Percentiles rank a stretch among this genome's conserved stretches.
These are phyloP conservation scores for Phytoseiulus persimilis DNA, from an alignment of 2,888 invertebrate genomes.

Conservation along the genomic window DNA sequence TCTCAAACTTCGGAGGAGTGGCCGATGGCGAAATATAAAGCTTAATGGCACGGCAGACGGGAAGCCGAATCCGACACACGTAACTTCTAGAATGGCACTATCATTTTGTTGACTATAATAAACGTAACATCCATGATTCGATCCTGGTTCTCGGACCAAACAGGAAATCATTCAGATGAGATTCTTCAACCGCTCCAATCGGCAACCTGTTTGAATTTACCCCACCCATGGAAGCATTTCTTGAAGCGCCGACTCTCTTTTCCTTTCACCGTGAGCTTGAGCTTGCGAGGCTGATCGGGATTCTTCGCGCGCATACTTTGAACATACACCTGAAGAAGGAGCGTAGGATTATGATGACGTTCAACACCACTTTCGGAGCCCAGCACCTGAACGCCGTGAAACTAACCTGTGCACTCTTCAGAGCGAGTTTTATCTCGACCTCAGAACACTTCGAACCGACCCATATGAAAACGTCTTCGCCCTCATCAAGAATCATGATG, in stretches of 20 bases:
- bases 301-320: conserved; percentile 93
- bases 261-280: conserved; percentile 87
- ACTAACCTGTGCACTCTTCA: conserved; percentile 88
- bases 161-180: too few species aligned
- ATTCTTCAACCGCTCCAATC: conserved; percentile 53
- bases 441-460: conserved; percentile 91
- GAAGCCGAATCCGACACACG: too few species aligned
- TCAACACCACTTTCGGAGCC: background rate
- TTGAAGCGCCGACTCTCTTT: conserved; percentile 90
- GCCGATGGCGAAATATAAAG: too few species aligned
- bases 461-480: conserved; percentile 95
- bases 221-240: conserved; percentile 99
- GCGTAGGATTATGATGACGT: background rate
- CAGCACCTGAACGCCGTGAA: background rate
- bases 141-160: too few species aligned
- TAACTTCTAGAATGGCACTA: too few species aligned
- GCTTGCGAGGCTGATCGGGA: conserved; percentile 76
- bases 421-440: conserved; percentile 96
- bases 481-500: conserved; percentile 98
- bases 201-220: conserved; percentile 70
- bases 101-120: too few species aligned
- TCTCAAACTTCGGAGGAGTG: too few species aligned
- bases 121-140: too few species aligned
- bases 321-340: conserved; percentile 72
- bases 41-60: too few species aligned